phyloP scores from a whole-genome alignment of 2,113 vertebrate genomes.

The Hemiprocne comata region DNA sequence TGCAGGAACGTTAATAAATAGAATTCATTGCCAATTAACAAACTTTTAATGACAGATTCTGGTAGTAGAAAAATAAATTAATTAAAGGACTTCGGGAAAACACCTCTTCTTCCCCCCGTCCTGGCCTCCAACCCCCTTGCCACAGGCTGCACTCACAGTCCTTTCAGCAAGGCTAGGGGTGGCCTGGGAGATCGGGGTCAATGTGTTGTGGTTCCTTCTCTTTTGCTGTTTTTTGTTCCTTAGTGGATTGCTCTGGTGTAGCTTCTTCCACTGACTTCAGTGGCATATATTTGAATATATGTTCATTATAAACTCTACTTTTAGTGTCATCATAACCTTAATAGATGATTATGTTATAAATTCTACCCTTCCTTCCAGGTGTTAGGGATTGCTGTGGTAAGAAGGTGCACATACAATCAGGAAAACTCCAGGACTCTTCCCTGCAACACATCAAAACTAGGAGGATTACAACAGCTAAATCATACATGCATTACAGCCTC shows the following conservation, averaged over 20 bases:
- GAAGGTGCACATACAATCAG: neutral
- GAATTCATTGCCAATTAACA: neutral
- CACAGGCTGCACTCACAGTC: neutral
- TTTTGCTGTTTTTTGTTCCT: neutral
- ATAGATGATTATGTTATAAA: neutral
- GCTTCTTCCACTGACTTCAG: neutral
- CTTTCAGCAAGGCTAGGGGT: neutral
- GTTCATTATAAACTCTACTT: neutral
- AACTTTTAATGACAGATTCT: neutral
- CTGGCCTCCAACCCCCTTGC: neutral
- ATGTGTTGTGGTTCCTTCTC: neutral
- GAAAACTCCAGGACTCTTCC: neutral
- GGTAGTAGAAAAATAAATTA: neutral
- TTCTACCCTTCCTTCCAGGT: neutral
- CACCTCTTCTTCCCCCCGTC: neutral
- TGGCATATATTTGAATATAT: neutral
- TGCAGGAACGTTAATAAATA: neutral
- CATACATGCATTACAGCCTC: neutral
- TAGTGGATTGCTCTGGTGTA: neutral
- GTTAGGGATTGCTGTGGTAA: neutral
- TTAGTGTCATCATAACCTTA: neutral
- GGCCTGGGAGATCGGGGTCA: neutral
- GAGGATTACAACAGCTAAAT: neutral
- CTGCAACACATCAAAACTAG: neutral
- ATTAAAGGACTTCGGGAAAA: neutral